These are phyloP conservation scores for Anser brachyrhynchus DNA, from an alignment of 2,113 vertebrate genomes.

Conservation along the genomic window DNA sequence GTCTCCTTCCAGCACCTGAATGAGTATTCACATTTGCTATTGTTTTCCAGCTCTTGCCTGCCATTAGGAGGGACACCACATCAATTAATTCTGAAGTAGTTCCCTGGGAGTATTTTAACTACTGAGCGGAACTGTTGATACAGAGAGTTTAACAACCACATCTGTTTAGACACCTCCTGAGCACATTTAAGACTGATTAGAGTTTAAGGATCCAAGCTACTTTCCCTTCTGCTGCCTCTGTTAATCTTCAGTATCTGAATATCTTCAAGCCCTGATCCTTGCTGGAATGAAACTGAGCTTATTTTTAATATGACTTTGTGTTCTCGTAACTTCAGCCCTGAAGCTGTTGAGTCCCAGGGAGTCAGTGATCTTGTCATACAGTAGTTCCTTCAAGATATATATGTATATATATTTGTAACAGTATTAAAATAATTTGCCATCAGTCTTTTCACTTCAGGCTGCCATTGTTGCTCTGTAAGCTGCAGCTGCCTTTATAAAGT, in stretches of 20 bases:
- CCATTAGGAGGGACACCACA: not conserved
- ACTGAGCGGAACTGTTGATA: not conserved
- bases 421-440: not conserved
- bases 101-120: not conserved
- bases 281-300: not conserved
- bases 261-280: not conserved
- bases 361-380: not conserved
- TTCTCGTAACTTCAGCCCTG: not conserved
- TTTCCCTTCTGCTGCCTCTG: not conserved
- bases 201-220: not conserved
- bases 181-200: not conserved
- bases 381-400: not conserved
- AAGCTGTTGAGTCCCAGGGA: not conserved
- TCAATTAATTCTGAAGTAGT: not conserved
- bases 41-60: not conserved
- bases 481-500: not conserved
- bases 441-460: not conserved
- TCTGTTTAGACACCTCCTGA: not conserved
- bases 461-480: not conserved
- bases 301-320: rapidly evolving
- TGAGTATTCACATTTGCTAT: not conserved
- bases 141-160: not conserved
- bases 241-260: not conserved
- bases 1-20: not conserved
- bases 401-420: not conserved